Evolutionary conservation across 2,797 vertebrate species (phyloP).

Genomic region (Betta splendens): DNA sequence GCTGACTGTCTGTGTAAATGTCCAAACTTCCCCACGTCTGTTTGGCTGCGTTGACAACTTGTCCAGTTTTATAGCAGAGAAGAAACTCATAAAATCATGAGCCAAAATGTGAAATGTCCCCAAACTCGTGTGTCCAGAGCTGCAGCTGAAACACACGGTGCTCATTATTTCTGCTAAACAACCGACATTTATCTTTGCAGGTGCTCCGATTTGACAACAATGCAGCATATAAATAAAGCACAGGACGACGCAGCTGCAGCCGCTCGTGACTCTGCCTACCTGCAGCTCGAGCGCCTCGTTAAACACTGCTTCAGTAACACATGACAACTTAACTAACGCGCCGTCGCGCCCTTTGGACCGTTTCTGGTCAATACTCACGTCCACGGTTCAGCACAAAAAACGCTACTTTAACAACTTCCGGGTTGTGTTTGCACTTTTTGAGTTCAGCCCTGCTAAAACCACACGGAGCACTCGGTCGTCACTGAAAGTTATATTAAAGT

Average conservation of each 20-base stretch:
- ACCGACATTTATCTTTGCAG: background rate
- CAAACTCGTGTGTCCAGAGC: background rate
- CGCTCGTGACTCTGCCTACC: constrained; percentile 36
- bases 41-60: background rate
- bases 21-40: background rate
- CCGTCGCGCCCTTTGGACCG: constrained; percentile 63
- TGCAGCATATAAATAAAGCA: background rate
- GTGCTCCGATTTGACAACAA: background rate
- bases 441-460: background rate
- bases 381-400: constrained; percentile 9
- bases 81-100: background rate
- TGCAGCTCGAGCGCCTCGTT: constrained; percentile 8
- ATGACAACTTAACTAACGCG: background rate
- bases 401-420: constrained; percentile 57
- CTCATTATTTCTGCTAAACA: background rate
- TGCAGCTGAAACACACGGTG: background rate
- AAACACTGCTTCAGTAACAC: background rate
- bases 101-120: background rate
- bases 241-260: background rate
- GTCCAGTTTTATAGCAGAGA: background rate
- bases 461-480: rapidly evolving
- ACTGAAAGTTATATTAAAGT: background rate
- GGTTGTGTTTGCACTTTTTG: constrained; percentile 55
- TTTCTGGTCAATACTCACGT: constrained; percentile 36
- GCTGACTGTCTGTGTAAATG: too few relatives aligned